Conservation (phyloP, 2,113 vertebrate genomes). For the Microcebus ravelobensis region DNA sequence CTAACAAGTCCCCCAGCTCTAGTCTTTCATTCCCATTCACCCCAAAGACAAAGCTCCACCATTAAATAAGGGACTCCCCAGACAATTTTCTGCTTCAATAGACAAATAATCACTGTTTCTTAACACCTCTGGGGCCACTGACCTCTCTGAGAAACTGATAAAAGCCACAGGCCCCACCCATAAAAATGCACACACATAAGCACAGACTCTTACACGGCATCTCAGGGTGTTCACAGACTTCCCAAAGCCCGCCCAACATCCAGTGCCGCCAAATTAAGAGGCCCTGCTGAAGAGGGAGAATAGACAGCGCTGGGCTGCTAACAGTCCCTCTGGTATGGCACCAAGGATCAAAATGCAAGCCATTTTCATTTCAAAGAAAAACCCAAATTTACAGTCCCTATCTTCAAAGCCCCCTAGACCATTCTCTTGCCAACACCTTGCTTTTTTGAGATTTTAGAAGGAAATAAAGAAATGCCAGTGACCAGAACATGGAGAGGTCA, state of each 20-base stretch:
- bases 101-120: neutral
- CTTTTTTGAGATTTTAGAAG: neutral
- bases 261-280: neutral
- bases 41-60: neutral
- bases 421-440: neutral
- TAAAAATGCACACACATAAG: neutral
- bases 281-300: neutral
- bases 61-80: neutral
- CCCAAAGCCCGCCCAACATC: neutral
- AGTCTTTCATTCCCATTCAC: neutral
- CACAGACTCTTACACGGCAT: neutral
- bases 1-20: neutral
- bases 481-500: neutral
- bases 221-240: neutral
- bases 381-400: neutral
- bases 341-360: neutral
- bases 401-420: neutral
- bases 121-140: neutral
- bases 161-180: neutral
- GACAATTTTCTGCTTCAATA: neutral
- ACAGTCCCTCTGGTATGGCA: neutral
- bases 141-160: conserved; percentile 12
- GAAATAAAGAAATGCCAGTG: neutral
- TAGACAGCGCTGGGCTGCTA: neutral
- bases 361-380: conserved; percentile 18